These are phyloP conservation scores for Oophaga pumilio DNA, from an alignment of 2,113 vertebrate genomes.

Conservation along the genomic window DNA sequence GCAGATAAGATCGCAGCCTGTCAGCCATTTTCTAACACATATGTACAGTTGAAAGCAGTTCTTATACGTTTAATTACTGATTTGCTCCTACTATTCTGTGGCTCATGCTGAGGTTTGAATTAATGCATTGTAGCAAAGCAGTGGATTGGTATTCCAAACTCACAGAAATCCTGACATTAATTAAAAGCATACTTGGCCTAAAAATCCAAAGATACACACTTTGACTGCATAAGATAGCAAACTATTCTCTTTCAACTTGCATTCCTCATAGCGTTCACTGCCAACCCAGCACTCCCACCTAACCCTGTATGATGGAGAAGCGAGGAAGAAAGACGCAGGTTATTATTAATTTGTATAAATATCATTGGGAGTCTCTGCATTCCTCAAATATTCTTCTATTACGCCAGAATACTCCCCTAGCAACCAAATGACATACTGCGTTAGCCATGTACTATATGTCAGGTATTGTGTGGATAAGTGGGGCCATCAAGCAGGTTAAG, in stretches of 20 bases:
- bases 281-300: constrained; percentile 45
- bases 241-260: constrained; percentile 30
- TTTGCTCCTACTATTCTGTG: background rate
- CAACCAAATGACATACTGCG: constrained; percentile 17
- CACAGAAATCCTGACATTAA: constrained; percentile 37
- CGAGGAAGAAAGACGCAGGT: constrained; percentile 26
- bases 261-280: constrained; percentile 12
- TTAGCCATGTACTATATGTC: constrained; percentile 1
- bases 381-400: constrained; percentile 34
- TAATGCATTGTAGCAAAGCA: constrained; percentile 9
- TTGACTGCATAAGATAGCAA: constrained; percentile 34
- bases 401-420: constrained; percentile 25
- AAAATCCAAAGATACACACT: constrained; percentile 25
- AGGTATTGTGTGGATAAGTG: background rate
- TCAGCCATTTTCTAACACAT: constrained; percentile 17
- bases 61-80: constrained; percentile 14
- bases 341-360: constrained; percentile 51
- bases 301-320: constrained; percentile 12
- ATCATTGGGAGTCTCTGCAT: constrained; percentile 35
- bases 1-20: constrained; percentile 24
- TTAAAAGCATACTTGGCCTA: constrained; percentile 37
- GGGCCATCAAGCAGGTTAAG: background rate
- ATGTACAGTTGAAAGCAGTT: constrained; percentile 3
- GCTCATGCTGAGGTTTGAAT: constrained; percentile 14
- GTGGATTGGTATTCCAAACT: constrained; percentile 15